Evolutionary conservation across 2,113 vertebrate genomes (phyloP).

Genomic region (Tiliqua scincoides): DNA sequence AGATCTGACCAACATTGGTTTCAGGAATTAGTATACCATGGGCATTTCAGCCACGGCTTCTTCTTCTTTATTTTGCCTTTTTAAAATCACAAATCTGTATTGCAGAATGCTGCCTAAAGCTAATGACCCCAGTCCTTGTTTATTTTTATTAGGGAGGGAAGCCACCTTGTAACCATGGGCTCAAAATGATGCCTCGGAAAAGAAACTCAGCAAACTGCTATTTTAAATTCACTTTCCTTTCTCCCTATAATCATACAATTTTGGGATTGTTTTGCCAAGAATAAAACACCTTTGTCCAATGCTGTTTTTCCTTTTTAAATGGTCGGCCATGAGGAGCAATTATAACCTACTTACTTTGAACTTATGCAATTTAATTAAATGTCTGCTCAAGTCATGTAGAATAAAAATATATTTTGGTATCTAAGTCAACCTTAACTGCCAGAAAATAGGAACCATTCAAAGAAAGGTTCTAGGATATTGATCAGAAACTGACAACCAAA

Average conservation of each 20-base stretch:
- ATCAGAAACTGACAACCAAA: too few species aligned
- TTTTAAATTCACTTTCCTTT: conserved; percentile 1
- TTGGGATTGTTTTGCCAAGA: neutral
- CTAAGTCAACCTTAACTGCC: neutral
- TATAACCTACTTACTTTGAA: neutral
- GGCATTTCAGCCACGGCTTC: neutral
- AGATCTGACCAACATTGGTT: neutral
- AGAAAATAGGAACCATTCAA: neutral
- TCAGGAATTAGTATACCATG: neutral
- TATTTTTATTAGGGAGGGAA: conserved; percentile 12
- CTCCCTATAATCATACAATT: neutral
- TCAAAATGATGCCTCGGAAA: neutral
- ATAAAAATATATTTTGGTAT: neutral
- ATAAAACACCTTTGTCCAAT: neutral
- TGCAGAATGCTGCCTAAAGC: neutral
- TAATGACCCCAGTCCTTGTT: neutral
- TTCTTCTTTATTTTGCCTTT: neutral
- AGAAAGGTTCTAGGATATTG: neutral
- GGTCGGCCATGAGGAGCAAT: neutral
- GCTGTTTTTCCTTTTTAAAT: neutral
- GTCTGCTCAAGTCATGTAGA: neutral
- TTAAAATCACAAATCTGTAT: neutral
- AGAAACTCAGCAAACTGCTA: neutral
- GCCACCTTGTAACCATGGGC: neutral
- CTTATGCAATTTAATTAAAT: conserved; percentile 11